Conservation (phyloP, 2,797 vertebrate species). For the Percopsis omiscomaycus region DNA sequence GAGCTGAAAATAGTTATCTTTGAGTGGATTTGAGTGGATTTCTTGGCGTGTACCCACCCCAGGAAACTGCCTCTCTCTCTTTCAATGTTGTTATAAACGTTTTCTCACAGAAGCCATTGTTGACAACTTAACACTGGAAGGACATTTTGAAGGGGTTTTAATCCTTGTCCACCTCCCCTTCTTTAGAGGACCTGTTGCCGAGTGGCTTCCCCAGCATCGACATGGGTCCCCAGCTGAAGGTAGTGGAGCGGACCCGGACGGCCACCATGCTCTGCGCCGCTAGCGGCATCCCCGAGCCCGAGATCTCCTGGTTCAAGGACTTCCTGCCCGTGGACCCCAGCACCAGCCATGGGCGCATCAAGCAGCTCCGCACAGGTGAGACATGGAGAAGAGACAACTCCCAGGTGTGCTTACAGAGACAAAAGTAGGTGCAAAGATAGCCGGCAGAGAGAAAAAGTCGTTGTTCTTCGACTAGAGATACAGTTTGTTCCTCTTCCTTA, state of each 20-base stretch:
- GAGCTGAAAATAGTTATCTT: neutral
- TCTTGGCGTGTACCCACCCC: too few relatives aligned
- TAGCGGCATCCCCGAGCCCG: slow-evolving; percentile 94
- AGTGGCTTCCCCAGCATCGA: slow-evolving; percentile 95
- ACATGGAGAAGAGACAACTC: neutral
- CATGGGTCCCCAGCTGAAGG: slow-evolving; percentile 98
- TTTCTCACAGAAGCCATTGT: neutral
- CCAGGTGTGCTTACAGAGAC: neutral
- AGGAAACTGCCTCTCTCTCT: neutral
- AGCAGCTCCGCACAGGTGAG: slow-evolving; percentile 93
- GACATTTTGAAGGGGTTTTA: neutral
- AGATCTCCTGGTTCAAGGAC: slow-evolving; percentile 99
- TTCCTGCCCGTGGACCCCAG: slow-evolving; percentile 92
- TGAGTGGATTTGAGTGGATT: too few relatives aligned
- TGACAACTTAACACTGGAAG: neutral
- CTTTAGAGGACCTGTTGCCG: slow-evolving; percentile 91
- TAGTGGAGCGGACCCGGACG: slow-evolving; percentile 92
- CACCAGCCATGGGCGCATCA: slow-evolving; percentile 90
- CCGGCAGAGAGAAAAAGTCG: neutral
- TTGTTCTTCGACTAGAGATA: neutral
- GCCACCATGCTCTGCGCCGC: slow-evolving; percentile 97
- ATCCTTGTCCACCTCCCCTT: neutral
- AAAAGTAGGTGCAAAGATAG: neutral
- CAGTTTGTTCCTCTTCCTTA: slow-evolving; percentile 66
- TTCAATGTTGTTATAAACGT: neutral